phyloP scores from a whole-genome alignment of 2,797 vertebrate species.

The Xenentodon cancila region DNA sequence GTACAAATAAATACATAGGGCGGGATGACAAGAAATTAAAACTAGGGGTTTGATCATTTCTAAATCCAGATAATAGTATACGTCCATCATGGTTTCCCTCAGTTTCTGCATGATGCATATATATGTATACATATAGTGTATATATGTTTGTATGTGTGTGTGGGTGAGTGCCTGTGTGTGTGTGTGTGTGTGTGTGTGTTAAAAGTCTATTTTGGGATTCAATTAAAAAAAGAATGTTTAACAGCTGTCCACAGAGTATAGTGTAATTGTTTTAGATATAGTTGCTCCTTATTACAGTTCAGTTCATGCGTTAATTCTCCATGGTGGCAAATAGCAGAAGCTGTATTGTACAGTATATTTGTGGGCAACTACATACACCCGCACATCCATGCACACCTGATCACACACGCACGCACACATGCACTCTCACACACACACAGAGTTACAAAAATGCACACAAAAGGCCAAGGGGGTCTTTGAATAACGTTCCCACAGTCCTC shows the following conservation, averaged over 20 bases:
- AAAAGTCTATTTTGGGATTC: constrained; percentile 72
- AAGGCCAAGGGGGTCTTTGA: constrained; percentile 77
- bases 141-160: constrained; percentile 28
- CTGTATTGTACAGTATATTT: constrained; percentile 83
- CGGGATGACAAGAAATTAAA: constrained; percentile 72
- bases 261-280: constrained; percentile 81
- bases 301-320: constrained; percentile 83
- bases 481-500: constrained; percentile 67
- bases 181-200: constrained; percentile 38
- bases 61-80: constrained; percentile 77
- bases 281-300: constrained; percentile 81
- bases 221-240: constrained; percentile 68
- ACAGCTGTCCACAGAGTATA: constrained; percentile 84
- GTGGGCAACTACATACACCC: constrained; percentile 76
- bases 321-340: constrained; percentile 77
- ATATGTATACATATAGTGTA: constrained; percentile 57
- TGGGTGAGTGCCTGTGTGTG: too few species aligned
- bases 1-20: constrained; percentile 82
- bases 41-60: constrained; percentile 72
- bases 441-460: constrained; percentile 67
- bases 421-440: constrained; percentile 46
- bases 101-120: constrained; percentile 70
- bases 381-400: constrained; percentile 57
- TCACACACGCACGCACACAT: constrained; percentile 56
- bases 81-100: constrained; percentile 64